Conservation (phyloP, 1,140 invertebrate species). For the Brachionus sp. region DNA sequence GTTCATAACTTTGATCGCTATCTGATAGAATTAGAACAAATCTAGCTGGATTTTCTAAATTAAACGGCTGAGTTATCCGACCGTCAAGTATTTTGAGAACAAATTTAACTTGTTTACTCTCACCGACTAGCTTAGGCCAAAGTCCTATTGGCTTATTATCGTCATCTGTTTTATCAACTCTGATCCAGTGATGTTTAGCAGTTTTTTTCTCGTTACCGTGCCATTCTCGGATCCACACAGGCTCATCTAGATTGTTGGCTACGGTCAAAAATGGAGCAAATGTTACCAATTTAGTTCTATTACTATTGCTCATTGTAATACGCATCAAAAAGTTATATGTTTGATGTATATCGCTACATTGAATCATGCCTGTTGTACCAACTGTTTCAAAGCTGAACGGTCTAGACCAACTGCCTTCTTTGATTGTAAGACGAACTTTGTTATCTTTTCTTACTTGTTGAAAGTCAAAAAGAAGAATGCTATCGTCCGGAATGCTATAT, state of each 20-base stretch:
- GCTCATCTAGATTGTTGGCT: slow-evolving; percentile 20
- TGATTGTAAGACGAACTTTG: slow-evolving; percentile 11
- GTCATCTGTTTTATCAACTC: background rate
- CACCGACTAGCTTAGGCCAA: background rate
- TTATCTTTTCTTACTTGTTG: background rate
- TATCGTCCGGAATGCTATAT: slow-evolving; percentile 20
- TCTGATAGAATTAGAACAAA: slow-evolving; percentile 4
- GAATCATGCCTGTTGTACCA: slow-evolving; percentile 41
- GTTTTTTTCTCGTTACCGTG: background rate
- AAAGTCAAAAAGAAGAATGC: slow-evolving; percentile 19
- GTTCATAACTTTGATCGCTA: background rate
- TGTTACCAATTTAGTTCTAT: slow-evolving; percentile 32
- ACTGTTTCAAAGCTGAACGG: slow-evolving; percentile 40
- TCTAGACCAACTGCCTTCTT: background rate
- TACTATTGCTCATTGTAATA: slow-evolving; percentile 42
- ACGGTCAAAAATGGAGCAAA: slow-evolving; percentile 43
- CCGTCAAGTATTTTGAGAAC: background rate
- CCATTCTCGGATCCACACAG: background rate
- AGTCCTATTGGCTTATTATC: background rate
- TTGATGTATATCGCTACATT: background rate
- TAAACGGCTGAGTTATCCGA: background rate
- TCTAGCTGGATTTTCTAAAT: slow-evolving; percentile 15
- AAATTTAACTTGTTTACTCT: slow-evolving; percentile 4
- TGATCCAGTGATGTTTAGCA: background rate
- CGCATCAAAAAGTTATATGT: slow-evolving; percentile 38